phyloP scores from a whole-genome alignment of 2,888 invertebrate genomes.

The Chesias legatella region DNA sequence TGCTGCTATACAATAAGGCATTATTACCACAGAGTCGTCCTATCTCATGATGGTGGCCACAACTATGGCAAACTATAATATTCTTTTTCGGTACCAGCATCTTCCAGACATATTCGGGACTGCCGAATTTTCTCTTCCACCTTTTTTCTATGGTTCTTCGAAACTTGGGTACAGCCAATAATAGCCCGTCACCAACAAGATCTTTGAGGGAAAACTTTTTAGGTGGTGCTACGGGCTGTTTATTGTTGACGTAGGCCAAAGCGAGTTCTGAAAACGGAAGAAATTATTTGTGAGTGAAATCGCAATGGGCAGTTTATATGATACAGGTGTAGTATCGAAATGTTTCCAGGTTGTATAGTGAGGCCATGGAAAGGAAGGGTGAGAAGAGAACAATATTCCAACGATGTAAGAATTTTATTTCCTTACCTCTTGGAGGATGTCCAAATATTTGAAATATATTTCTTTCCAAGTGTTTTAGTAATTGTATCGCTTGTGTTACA shows the following conservation, averaged over 20 bases:
- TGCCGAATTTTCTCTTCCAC: slow-evolving; percentile 86
- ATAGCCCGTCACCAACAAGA: slow-evolving; percentile 85
- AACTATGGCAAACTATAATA: slow-evolving; percentile 87
- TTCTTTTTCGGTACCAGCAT: slow-evolving; percentile 85
- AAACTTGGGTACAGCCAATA: slow-evolving; percentile 91
- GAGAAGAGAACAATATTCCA: too few species aligned
- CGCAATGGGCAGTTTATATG: too few species aligned
- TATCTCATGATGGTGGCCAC: slow-evolving; percentile 91
- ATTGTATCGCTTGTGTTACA: slow-evolving; percentile 40
- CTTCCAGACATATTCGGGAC: slow-evolving; percentile 84
- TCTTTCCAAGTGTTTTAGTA: slow-evolving; percentile 53
- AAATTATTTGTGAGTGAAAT: too few species aligned
- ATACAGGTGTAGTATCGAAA: too few species aligned
- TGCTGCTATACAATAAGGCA: too few species aligned
- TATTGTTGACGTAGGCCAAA: slow-evolving; percentile 50
- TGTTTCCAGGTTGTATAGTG: too few species aligned
- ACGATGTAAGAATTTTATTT: background rate
- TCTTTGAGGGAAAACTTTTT: slow-evolving; percentile 80
- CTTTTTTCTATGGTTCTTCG: slow-evolving; percentile 89
- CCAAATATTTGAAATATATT: slow-evolving; percentile 55
- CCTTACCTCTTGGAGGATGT: slow-evolving; percentile 61
- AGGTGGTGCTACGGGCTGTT: slow-evolving; percentile 26
- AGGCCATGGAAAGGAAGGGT: too few species aligned
- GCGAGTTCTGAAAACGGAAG: slow-evolving; percentile 66
- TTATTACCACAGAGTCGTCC: slow-evolving; percentile 89